Evolutionary conservation across 2,888 invertebrate species (phyloP).

Genomic region (Caenorhabditis sinica): DNA sequence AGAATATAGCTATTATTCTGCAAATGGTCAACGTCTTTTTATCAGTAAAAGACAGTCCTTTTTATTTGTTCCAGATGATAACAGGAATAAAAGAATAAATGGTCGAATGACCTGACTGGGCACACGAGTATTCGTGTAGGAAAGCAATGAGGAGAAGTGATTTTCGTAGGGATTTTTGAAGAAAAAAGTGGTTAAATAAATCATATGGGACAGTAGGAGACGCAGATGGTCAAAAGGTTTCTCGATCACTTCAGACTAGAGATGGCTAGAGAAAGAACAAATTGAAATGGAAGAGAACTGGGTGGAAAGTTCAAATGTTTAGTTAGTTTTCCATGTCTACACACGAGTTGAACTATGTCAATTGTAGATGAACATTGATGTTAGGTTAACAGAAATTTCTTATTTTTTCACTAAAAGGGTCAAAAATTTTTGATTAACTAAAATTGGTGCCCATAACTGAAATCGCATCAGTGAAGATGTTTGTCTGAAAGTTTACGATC

Average conservation of each 20-base stretch:
- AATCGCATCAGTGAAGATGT: too few relatives aligned
- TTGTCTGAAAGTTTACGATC: too few relatives aligned
- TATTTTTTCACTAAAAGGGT: too few relatives aligned
- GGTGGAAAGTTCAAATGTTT: conserved; percentile 17
- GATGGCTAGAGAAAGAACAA: conserved; percentile 30
- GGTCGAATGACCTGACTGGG: conserved; percentile 3
- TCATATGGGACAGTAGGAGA: conserved; percentile 23
- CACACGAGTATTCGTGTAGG: conserved; percentile 6
- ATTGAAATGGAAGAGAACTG: too few relatives aligned
- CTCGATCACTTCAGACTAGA: conserved; percentile 33
- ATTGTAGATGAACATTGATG: too few relatives aligned
- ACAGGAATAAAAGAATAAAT: background rate
- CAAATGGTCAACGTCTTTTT: conserved; percentile 24
- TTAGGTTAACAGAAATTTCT: too few relatives aligned
- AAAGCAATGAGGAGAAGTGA: conserved; percentile 7
- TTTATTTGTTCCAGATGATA: conserved; percentile 35
- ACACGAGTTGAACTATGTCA: too few relatives aligned
- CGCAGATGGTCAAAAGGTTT: conserved; percentile 20
- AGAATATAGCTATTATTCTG: conserved; percentile 17
- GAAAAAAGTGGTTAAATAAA: conserved; percentile 5
- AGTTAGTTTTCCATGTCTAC: background rate
- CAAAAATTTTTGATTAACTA: too few relatives aligned
- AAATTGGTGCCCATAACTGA: too few relatives aligned
- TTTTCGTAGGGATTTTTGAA: conserved; percentile 9
- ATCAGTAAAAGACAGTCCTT: conserved; percentile 25